Conservation (phyloP, 2,888 invertebrate genomes). For the Alloscopus bannaensis region DNA sequence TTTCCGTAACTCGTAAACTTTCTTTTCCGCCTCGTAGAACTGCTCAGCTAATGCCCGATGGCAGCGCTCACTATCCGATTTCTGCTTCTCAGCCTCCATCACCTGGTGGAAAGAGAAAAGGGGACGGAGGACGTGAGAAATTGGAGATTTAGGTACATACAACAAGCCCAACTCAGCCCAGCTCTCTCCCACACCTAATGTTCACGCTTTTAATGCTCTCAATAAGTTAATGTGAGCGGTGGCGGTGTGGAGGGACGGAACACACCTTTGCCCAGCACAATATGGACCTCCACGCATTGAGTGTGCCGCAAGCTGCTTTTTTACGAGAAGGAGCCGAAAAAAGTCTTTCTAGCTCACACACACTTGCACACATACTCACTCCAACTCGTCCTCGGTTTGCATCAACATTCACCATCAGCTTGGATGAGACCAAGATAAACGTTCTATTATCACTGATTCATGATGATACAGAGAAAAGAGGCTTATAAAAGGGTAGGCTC, state of each 20-base stretch:
- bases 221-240: too few relatives aligned
- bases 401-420: too few relatives aligned
- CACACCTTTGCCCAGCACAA: too few relatives aligned
- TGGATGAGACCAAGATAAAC: too few relatives aligned
- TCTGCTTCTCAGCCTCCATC: slow-evolving; percentile 94
- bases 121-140: too few relatives aligned
- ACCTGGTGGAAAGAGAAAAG: slow-evolving; percentile 79
- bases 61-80: slow-evolving; percentile 90
- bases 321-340: too few relatives aligned
- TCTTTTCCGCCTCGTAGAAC: slow-evolving; percentile 88
- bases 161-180: background rate
- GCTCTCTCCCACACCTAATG: background rate
- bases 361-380: too few relatives aligned
- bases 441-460: background rate
- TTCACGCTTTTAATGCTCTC: background rate
- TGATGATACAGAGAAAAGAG: slow-evolving; percentile 1
- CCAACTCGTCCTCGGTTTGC: too few relatives aligned
- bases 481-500: background rate
- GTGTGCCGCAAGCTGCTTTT: too few relatives aligned
- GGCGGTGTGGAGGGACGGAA: too few relatives aligned
- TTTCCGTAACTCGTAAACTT: slow-evolving; percentile 88
- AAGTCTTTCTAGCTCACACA: background rate
- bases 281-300: too few relatives aligned
- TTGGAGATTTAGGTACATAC: too few relatives aligned
- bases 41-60: slow-evolving; percentile 86